Percentiles rank a stretch among this genome's conserved stretches.
Evolutionary conservation across 2,113 vertebrate species (phyloP).

Genomic region (Malurus cyaneus): DNA sequence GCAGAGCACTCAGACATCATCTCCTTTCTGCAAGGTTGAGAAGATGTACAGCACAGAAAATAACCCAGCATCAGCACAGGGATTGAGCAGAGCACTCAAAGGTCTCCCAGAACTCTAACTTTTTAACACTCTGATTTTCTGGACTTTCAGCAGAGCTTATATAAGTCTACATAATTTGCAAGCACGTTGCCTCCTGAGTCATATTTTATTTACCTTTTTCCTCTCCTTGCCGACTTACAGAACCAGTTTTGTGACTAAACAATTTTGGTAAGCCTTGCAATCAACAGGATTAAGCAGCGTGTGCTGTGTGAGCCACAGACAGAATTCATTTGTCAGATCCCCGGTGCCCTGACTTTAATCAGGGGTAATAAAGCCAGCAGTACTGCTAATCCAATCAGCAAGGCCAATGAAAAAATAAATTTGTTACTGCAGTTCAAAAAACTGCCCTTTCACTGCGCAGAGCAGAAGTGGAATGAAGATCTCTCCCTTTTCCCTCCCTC

Average conservation of each 20-base stretch:
- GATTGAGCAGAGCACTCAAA: not conserved
- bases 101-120: not conserved
- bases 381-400: constrained; percentile 66
- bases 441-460: not conserved
- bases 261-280: constrained; percentile 56
- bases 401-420: constrained; percentile 54
- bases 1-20: not conserved
- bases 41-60: not conserved
- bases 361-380: constrained; percentile 53
- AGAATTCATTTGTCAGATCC: constrained; percentile 65
- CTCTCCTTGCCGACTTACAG: not conserved
- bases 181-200: constrained; percentile 19
- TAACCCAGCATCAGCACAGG: not conserved
- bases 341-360: constrained; percentile 51
- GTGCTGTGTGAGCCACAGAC: constrained; percentile 29
- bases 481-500: not conserved
- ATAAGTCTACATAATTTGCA: not conserved
- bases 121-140: not conserved
- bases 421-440: constrained; percentile 54
- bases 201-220: constrained; percentile 51
- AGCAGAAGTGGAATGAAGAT: constrained; percentile 38
- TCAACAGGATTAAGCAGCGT: constrained; percentile 51
- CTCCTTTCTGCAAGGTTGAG: not conserved
- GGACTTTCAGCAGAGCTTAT: not conserved
- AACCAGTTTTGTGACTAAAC: constrained; percentile 46